A percentile compares a stretch with the other conserved stretches of the same genome.
These are phyloP conservation scores for Anhinga rufa DNA, from an alignment of 2,113 vertebrate genomes.

Conservation along the genomic window DNA sequence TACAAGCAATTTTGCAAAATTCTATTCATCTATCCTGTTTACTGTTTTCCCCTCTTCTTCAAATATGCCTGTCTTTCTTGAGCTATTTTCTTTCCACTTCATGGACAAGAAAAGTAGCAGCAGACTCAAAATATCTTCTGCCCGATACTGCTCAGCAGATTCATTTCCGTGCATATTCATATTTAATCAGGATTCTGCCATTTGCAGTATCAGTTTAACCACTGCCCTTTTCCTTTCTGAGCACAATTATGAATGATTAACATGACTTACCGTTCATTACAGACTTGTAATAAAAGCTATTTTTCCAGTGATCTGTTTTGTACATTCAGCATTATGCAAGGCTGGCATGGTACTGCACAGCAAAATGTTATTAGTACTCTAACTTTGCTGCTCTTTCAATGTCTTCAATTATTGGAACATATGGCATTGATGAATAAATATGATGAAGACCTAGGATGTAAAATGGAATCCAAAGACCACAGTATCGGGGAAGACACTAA, in stretches of 20 bases:
- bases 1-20: background rate
- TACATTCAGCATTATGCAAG: background rate
- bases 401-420: background rate
- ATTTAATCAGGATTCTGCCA: slow-evolving; percentile 31
- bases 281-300: background rate
- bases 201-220: background rate
- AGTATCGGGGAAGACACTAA: background rate
- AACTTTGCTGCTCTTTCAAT: background rate
- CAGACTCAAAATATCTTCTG: slow-evolving; percentile 1
- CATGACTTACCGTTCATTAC: background rate
- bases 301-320: slow-evolving; percentile 9
- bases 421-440: background rate
- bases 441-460: background rate
- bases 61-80: background rate
- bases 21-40: background rate
- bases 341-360: background rate
- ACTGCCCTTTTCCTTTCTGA: background rate
- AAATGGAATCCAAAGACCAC: background rate
- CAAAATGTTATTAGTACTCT: background rate
- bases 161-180: background rate
- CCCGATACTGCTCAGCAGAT: background rate
- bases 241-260: slow-evolving; percentile 29
- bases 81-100: background rate
- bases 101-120: background rate
- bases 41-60: background rate